phyloP scores from a whole-genome alignment of 2,113 vertebrate genomes.

The Strix uralensis region DNA sequence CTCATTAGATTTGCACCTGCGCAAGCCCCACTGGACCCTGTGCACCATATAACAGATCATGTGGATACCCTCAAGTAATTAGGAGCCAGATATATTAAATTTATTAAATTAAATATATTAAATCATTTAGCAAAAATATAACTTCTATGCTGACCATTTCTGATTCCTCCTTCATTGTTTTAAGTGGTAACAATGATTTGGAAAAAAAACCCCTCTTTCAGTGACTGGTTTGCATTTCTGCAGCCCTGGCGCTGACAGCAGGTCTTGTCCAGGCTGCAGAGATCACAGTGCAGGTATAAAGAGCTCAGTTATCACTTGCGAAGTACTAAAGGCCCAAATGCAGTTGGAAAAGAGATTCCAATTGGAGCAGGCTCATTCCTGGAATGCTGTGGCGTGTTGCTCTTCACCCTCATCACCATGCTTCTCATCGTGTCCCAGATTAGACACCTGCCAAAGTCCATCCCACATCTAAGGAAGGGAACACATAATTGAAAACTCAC shows the following conservation, averaged over 20 bases:
- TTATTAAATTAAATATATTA: no score
- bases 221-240: neutral
- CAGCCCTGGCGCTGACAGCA: neutral
- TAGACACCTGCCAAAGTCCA: neutral
- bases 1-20: neutral
- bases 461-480: neutral
- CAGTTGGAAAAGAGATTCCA: neutral
- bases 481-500: neutral
- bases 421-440: neutral
- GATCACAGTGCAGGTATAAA: rapidly evolving
- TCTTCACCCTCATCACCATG: no score
- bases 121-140: neutral
- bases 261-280: neutral
- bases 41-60: rapidly evolving
- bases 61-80: neutral
- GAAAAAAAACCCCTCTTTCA: neutral
- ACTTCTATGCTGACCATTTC: neutral
- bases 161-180: neutral
- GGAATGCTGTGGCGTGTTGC: neutral
- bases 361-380: neutral
- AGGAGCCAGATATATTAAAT: neutral
- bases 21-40: no score
- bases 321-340: neutral
- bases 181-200: neutral
- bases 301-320: neutral